Conservation (phyloP, 2,113 vertebrate species). For the Apteryx mantelli region DNA sequence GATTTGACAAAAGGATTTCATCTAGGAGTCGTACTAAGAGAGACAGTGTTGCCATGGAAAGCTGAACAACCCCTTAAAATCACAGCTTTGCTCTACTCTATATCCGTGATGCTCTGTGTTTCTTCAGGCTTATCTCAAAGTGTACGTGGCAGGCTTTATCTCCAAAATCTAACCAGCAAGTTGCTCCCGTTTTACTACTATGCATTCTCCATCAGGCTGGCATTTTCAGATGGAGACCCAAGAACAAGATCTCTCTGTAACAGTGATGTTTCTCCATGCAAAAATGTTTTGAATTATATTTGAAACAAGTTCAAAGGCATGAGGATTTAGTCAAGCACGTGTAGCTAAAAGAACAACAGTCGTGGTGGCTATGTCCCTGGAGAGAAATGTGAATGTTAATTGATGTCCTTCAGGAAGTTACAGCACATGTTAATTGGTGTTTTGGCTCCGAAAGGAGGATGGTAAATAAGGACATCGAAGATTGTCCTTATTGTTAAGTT, state of each 20-base stretch:
- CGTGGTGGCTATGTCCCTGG: neutral
- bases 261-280: neutral
- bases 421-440: neutral
- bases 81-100: neutral
- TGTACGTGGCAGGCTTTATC: neutral
- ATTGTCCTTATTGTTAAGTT: neutral
- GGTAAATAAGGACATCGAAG: neutral
- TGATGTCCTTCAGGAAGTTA: neutral
- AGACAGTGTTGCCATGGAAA: neutral
- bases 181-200: neutral
- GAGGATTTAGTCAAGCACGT: neutral
- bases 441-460: neutral
- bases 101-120: neutral
- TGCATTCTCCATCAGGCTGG: neutral
- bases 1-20: neutral
- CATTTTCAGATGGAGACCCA: neutral
- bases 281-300: neutral
- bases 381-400: neutral
- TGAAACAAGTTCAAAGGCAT: neutral
- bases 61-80: conserved; percentile 3
- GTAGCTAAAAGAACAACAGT: neutral
- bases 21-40: neutral
- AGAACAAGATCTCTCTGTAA: neutral
- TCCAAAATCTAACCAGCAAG: neutral
- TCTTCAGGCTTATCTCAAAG: neutral